Conservation (phyloP, 2,113 vertebrate species). For the Oryzias curvinotus region DNA sequence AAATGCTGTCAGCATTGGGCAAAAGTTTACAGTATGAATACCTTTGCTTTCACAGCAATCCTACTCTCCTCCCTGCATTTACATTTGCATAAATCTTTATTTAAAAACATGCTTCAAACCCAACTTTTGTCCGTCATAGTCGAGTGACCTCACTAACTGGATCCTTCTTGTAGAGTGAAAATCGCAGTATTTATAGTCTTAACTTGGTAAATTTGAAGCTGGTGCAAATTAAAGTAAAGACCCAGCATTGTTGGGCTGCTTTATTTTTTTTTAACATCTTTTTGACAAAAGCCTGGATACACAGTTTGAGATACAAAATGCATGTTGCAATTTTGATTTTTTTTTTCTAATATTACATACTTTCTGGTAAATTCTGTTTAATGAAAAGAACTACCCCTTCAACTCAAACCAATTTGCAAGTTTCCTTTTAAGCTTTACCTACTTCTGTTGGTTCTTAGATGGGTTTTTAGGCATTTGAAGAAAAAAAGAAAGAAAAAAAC, state of each 20-base stretch:
- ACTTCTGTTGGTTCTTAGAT: too few relatives aligned
- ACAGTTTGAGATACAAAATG: background rate
- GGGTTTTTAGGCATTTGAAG: too few relatives aligned
- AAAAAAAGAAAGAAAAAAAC: too few relatives aligned
- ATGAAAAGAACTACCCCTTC: too few relatives aligned
- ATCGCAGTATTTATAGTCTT: conserved; percentile 27
- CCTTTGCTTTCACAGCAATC: background rate
- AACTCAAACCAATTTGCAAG: too few relatives aligned
- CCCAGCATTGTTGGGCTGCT: conserved; percentile 32
- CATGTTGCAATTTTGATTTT: too few relatives aligned
- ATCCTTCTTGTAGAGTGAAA: conserved; percentile 20
- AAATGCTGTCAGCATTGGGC: too few relatives aligned
- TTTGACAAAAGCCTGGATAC: conserved; percentile 12
- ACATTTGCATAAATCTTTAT: conserved; percentile 20
- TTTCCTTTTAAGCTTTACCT: too few relatives aligned
- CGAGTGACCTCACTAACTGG: conserved; percentile 34
- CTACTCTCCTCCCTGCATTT: background rate
- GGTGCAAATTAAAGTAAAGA: conserved; percentile 45
- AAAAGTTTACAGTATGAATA: conserved; percentile 5
- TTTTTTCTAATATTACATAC: too few relatives aligned
- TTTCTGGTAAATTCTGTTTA: too few relatives aligned
- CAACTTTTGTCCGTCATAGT: conserved; percentile 22
- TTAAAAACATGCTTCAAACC: conserved; percentile 30
- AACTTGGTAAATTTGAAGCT: conserved; percentile 32
- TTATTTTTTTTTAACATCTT: conserved; percentile 18